These are phyloP conservation scores for Epicampocera succincta DNA, from an alignment of 2,888 invertebrate species.

Conservation along the genomic window DNA sequence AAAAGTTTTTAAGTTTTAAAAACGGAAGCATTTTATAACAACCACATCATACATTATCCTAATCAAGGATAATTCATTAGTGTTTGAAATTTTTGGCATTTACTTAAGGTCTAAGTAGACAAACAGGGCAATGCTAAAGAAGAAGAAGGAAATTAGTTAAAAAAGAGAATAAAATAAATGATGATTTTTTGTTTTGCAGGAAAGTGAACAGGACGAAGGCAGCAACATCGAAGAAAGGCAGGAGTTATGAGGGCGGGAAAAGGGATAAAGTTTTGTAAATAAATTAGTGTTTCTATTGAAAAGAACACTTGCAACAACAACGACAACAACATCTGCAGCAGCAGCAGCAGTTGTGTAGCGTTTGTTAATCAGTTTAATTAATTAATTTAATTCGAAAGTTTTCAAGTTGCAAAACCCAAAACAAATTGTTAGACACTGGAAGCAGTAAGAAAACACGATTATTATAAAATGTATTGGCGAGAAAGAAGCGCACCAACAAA, in stretches of 20 bases:
- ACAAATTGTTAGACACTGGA: constrained; percentile 42
- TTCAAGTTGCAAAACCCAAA: constrained; percentile 23
- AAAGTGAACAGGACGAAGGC: constrained; percentile 7
- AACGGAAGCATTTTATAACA: constrained; percentile 71
- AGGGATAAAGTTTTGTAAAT: constrained; percentile 60
- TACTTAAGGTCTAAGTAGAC: constrained; percentile 69
- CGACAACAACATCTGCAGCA: constrained; percentile 24
- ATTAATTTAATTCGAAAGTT: constrained; percentile 68
- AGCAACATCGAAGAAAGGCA: background rate
- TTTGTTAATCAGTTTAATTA: constrained; percentile 67
- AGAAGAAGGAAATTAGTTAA: constrained; percentile 57
- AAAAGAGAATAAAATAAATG: constrained; percentile 38
- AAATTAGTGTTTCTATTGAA: constrained; percentile 55
- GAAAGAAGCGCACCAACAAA: background rate
- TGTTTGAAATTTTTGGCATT: constrained; percentile 80
- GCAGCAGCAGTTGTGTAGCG: constrained; percentile 1
- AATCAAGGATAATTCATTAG: constrained; percentile 81
- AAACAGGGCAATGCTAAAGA: constrained; percentile 58
- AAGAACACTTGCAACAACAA: background rate
- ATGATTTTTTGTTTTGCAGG: constrained; percentile 1
- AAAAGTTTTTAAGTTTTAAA: constrained; percentile 66
- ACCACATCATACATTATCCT: constrained; percentile 81
- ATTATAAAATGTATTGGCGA: constrained; percentile 14
- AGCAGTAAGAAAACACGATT: background rate
- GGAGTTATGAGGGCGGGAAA: constrained; percentile 27